Evolutionary conservation across 2,113 vertebrate genomes (phyloP), one percentile per base, ranked within the genome.

Genomic region (Protomyctophum bolini): DNA sequence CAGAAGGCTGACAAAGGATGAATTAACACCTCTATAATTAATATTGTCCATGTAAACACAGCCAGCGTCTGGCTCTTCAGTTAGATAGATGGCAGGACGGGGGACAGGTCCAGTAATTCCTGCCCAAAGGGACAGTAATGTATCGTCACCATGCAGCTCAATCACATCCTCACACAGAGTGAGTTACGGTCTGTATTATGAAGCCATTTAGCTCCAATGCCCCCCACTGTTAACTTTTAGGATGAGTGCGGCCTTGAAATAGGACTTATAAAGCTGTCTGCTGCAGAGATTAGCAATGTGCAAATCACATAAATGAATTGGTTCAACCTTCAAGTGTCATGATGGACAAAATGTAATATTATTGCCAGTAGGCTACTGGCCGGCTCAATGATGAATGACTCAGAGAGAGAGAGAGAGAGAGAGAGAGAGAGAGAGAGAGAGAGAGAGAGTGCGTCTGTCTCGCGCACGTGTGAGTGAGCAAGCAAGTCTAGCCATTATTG

Each of bases 51-150:
- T 21, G 21, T 21, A 21, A 21, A 21, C 21, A 21, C 21, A 21
- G 21, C 21, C 58, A 63, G 61, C 58, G 72, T 50, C 62, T 72
- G 63, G 50, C 67, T 21, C 33, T 6, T 41, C 33, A 6, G 71
- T 80, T 90, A 81, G 84, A 87, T 82, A 55, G 81, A 86, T 86
- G 70, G 69, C 73, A 80, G 76, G 54, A 73, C 61, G 33, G 70
- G 78, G 73, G 77, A 83, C 70, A 57, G 72, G 56, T 56, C 69
- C 58, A 77, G 79, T 63, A 66, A 75, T 65, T 79, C 15, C 3
- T 15, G 49, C 63, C 74, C 67, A 73, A 85, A 81, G 74, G 61
- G 66, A 80, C 70, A 62, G 58, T 76, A 75, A 86, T 88, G 68
- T 71, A 76, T 87, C 69, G 77, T 76, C 68, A 47, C 69, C 52